Conservation (phyloP, 2,797 vertebrate genomes). For the Melanogrammus aeglefinus region DNA sequence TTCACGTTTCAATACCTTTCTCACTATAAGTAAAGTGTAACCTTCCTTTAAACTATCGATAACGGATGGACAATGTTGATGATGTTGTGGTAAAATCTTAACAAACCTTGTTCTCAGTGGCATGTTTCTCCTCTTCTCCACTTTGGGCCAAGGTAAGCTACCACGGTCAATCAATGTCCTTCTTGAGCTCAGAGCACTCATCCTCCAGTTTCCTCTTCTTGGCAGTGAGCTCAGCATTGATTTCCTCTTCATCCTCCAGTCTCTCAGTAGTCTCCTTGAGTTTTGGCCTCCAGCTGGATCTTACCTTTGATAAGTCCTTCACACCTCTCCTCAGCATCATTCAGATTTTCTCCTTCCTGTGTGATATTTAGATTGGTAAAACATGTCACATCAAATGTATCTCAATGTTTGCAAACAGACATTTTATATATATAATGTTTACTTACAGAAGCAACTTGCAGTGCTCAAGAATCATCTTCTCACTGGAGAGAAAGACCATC, state of each 20-base stretch:
- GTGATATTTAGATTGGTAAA: neutral
- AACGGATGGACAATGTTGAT: no score
- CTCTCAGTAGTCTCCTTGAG: no score
- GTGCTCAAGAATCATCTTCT: no score
- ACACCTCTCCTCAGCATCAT: constrained; percentile 61
- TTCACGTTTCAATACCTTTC: no score
- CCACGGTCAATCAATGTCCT: constrained; percentile 72
- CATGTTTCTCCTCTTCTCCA: constrained; percentile 76
- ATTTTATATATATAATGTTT: neutral
- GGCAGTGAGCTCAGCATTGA: constrained; percentile 31
- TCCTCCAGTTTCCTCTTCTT: constrained; percentile 69
- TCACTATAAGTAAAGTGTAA: no score
- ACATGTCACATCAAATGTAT: neutral
- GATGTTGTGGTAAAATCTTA: neutral
- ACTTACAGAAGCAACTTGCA: no score
- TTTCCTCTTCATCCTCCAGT: no score
- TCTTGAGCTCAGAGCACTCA: constrained; percentile 61
- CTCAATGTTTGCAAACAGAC: neutral
- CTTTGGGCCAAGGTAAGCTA: constrained; percentile 68
- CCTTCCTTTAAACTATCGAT: no score
- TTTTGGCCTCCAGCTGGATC: no score
- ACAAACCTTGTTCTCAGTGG: constrained; percentile 72
- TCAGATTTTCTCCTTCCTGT: constrained; percentile 68
- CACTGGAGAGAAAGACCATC: no score
- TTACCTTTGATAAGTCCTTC: constrained; percentile 52